phyloP scores from a whole-genome alignment of 37 sponge, comb jelly and placozoan genomes.

The Oopsacas minuta region DNA sequence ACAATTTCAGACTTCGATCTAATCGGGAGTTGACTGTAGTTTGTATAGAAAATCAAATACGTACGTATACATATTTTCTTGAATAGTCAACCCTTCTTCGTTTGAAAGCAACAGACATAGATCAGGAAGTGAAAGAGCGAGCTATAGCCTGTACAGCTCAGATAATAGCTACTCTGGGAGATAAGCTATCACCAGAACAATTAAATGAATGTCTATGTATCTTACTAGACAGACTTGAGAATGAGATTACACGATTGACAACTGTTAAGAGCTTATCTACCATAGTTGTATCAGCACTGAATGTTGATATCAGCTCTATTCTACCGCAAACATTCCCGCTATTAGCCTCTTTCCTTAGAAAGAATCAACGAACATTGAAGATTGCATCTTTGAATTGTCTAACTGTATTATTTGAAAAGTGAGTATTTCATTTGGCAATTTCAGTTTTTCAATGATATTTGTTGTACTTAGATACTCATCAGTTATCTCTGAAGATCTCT shows the following conservation, averaged over 20 bases:
- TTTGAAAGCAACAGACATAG: conserved; percentile 87
- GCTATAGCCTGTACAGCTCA: conserved; percentile 96
- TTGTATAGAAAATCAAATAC: too few species aligned
- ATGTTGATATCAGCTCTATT: background rate
- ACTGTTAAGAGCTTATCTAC: conserved; percentile 72
- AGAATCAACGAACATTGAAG: conserved; percentile 83
- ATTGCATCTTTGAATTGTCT: conserved; percentile 74
- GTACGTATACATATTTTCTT: too few species aligned
- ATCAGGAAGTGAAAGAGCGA: conserved; percentile 97
- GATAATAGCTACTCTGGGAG: conserved; percentile 61
- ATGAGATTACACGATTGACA: conserved; percentile 92
- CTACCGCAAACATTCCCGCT: conserved; percentile 49
- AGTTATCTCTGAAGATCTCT: conserved; percentile 26
- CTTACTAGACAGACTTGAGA: conserved; percentile 74
- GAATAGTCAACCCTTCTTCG: conserved; percentile 51
- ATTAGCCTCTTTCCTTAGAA: conserved; percentile 79
- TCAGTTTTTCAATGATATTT: too few species aligned
- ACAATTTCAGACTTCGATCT: too few species aligned
- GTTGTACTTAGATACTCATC: background rate
- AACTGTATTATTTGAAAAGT: conserved; percentile 48
- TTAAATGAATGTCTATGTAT: conserved; percentile 70
- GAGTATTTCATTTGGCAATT: too few species aligned
- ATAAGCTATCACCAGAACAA: conserved; percentile 34
- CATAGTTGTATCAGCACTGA: conserved; percentile 58
- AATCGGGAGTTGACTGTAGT: too few species aligned